Evolutionary conservation across 1,140 invertebrate species (phyloP), one percentile per base, ranked within the genome.

Genomic region (Gryon sp.): DNA sequence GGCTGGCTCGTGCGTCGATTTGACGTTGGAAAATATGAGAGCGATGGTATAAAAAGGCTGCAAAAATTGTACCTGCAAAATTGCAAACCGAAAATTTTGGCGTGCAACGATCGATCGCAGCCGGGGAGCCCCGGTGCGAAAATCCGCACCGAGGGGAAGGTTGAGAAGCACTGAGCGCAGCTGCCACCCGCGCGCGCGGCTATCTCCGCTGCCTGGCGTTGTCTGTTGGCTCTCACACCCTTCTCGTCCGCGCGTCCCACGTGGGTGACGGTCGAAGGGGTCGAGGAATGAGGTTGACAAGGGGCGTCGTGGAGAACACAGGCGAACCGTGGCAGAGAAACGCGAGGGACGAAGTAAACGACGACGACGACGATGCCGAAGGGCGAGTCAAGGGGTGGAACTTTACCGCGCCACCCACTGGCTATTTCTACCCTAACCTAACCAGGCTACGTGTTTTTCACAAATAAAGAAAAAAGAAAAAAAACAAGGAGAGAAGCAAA

Each of bases 161-260:
- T 78, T 84, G 81, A 82, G 78, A 72, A 43, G 59, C 82, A 62
- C 82, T 82, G 81, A 70, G 70, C 79, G 81, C 81, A 82, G 82
- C 82, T 84, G 82, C 82, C 82, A 78, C 81, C n/a, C n/a, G n/a
- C n/a, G n/a, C 78, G 76, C 72, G 70, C 48, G 70, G 72, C 80
- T 83, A 82, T 84, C 81, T 83, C 80, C 74, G 79, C n/a, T n/a
- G n/a, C n/a, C n/a, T n/a, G n/a, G n/a, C 80, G 82, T 82, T 82
- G 81, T 82, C 82, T 84, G 81, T 78, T 79, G 65, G 73, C n/a
- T n/a, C 82, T 81, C 82, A 82, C 80, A 81, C 80, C 79, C 80
- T 80, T 75, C 79, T n/a, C n/a, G n/a, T n/a, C 55, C 79, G 75
- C 76, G 80, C 75, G 80, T 83, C 78, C 80, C 82, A 83, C 82